Evolutionary conservation across 2,888 invertebrate genomes (phyloP), one percentile per base, ranked within the genome.

Genomic region (Pandemis heparana): DNA sequence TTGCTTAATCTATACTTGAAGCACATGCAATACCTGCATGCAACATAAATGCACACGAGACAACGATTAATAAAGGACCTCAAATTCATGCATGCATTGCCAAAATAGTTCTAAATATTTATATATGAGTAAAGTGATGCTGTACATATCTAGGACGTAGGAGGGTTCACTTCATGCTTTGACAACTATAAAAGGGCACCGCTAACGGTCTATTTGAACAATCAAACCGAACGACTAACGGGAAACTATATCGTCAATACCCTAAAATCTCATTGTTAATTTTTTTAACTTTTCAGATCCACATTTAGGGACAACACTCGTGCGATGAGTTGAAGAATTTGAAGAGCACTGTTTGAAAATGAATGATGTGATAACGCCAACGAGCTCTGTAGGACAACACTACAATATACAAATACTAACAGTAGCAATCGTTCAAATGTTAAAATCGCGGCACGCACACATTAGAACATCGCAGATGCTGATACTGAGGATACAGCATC

Each of bases 251-350:
- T 67, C 80, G 78, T 79, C 72, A 76, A 80, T 91, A 91, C 89
- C 90, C 90, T 88, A 86, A 84, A 85, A 87, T 84, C 92, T 94
- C 93, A 94, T 93, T 93, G 93, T 79, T 83, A 61, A 43, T 70
- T 59, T 65, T 61, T 61, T 63, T 66, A 63, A 66, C 51, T 41
- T 59, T 71, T 62, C 41, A 53, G 68, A 64, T 67, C 59, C 66
- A 67, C 75, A 71, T 71, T 43, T 66, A 71, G 78, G 81, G 78
- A 88, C 83, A 83, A 86, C 82, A 83, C 80, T 84, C 89, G 89
- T 89, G 89, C 88, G 63, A 69, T 73, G 73, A 59, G 67, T 56
- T 46, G 38, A 64, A 46, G 63, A 62, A 7, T 32, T 63, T 6
- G 39, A 68, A 43, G 51, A 48, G 65, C 53, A 56, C 46, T 46